A percentile compares a stretch with the other conserved stretches of the same genome.
phyloP scores from a whole-genome alignment of 2,888 invertebrate genomes.

The Balanococcus diminutus region DNA sequence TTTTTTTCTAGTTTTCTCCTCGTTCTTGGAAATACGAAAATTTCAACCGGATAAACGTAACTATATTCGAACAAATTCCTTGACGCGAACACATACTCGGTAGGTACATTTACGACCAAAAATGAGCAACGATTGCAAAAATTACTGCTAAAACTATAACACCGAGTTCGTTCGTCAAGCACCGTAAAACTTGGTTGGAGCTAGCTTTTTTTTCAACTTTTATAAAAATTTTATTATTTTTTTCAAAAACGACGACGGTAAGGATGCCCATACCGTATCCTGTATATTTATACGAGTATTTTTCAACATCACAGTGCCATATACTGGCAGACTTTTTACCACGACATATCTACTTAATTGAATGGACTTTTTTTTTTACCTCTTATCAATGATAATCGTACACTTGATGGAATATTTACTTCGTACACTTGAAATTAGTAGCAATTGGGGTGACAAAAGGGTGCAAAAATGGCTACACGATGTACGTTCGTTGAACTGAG shows the following conservation, averaged over 20 bases:
- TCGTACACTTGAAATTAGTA: background rate
- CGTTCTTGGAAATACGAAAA: too few species aligned
- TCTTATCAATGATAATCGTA: too few species aligned
- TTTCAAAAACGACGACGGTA: background rate
- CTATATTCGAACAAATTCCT: background rate
- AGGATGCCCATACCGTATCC: background rate
- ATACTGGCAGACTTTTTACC: too few species aligned
- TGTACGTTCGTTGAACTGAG: background rate
- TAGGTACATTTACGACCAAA: background rate
- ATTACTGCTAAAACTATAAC: background rate
- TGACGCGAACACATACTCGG: background rate
- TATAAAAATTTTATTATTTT: background rate
- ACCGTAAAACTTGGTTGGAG: background rate
- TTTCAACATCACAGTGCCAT: background rate
- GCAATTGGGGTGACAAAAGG: background rate
- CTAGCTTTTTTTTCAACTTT: background rate
- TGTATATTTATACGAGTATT: background rate
- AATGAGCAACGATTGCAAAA: background rate
- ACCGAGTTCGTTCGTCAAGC: background rate
- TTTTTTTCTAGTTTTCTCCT: too few species aligned
- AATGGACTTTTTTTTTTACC: too few species aligned
- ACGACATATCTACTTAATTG: too few species aligned
- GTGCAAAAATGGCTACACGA: background rate
- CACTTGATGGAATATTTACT: too few species aligned
- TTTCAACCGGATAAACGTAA: too few species aligned